Evolutionary conservation across 1,140 invertebrate genomes (phyloP).

Genomic region (Trachelipus rathkii): DNA sequence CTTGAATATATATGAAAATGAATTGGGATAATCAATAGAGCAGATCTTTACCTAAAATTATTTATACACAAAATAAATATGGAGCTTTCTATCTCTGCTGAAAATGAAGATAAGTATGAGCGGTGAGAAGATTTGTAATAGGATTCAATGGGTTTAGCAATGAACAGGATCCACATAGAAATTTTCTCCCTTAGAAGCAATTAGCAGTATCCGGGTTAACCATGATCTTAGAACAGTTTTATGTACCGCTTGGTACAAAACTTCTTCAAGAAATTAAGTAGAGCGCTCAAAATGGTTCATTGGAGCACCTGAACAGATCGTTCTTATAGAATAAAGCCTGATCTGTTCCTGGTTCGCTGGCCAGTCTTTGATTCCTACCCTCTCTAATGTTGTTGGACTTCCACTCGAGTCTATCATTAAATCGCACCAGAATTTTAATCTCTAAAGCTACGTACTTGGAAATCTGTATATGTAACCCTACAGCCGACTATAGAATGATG

Average conservation of each 20-base stretch:
- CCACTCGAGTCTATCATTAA: conserved; percentile 93
- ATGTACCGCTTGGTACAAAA: conserved; percentile 88
- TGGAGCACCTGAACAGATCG: conserved; percentile 98
- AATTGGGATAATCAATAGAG: conserved; percentile 83
- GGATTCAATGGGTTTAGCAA: conserved; percentile 96
- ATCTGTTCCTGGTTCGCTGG: conserved; percentile 93
- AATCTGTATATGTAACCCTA: conserved; percentile 95
- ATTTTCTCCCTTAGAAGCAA: conserved; percentile 71
- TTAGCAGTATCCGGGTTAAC: conserved; percentile 92
- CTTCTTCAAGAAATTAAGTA: conserved; percentile 90
- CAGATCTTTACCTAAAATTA: conserved; percentile 83
- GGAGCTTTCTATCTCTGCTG: conserved; percentile 89
- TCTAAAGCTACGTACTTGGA: conserved; percentile 81
- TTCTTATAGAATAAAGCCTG: conserved; percentile 95
- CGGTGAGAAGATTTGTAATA: too few species aligned
- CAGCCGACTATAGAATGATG: conserved; percentile 97
- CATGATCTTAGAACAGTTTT: conserved; percentile 96
- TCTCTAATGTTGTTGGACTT: conserved; percentile 99
- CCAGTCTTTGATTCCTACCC: conserved; percentile 93
- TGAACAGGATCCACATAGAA: conserved; percentile 96
- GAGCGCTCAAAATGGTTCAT: conserved; percentile 91
- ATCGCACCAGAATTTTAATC: conserved; percentile 93
- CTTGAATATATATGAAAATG: conserved; percentile 89
- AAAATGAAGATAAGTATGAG: conserved; percentile 97
- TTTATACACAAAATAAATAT: conserved; percentile 97